phyloP scores from a whole-genome alignment of 2,888 invertebrate genomes.

The Theristus sp. region DNA sequence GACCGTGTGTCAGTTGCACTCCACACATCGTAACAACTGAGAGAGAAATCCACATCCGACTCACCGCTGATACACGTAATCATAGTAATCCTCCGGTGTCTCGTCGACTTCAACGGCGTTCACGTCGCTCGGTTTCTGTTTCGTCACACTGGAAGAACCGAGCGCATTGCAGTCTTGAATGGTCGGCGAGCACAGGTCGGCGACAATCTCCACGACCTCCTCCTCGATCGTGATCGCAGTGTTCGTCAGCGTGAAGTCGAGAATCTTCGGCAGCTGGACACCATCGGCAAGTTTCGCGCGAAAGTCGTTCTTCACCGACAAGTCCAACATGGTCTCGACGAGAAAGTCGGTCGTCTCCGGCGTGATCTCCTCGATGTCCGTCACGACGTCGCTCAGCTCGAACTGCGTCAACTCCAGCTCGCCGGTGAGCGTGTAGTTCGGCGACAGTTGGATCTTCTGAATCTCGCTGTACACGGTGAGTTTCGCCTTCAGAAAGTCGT shows the following conservation, averaged over 20 bases:
- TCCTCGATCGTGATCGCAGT: not conserved
- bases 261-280: not conserved
- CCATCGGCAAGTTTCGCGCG: not conserved
- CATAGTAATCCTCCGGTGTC: too few species aligned
- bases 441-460: not conserved
- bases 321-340: not conserved
- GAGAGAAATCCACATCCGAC: too few species aligned
- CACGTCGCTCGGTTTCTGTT: too few species aligned
- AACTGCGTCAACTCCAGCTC: not conserved
- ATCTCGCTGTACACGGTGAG: not conserved
- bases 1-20: too few species aligned
- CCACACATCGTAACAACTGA: too few species aligned
- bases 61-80: too few species aligned
- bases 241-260: not conserved
- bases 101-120: too few species aligned
- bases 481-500: not conserved
- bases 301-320: not conserved
- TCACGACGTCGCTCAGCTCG: not conserved
- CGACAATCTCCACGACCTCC: not conserved
- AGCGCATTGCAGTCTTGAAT: too few species aligned
- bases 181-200: not conserved
- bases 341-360: not conserved
- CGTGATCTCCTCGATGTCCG: not conserved
- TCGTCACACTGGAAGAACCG: too few species aligned
- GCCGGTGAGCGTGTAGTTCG: not conserved